Percentiles rank a stretch among this genome's conserved stretches.
phyloP scores from a whole-genome alignment of 2,113 vertebrate genomes.

The Suncus etruscus region DNA sequence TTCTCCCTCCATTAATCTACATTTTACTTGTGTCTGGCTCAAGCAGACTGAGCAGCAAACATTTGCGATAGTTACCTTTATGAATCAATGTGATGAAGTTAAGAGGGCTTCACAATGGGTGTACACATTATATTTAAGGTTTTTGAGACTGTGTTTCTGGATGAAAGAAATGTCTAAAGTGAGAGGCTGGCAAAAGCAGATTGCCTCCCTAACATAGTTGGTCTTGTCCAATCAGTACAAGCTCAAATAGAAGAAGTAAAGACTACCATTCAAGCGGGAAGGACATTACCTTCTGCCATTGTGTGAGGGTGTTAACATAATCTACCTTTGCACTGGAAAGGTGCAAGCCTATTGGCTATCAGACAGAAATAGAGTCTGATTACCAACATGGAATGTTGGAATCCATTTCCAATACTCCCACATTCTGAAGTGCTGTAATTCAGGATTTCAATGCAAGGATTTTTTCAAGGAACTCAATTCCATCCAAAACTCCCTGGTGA shows the following conservation, averaged over 20 bases:
- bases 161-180: not conserved
- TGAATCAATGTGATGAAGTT: not conserved
- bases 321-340: not conserved
- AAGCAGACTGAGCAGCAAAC: not conserved
- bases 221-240: not conserved
- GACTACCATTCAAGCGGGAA: not conserved
- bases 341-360: rapidly evolving
- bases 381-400: no score
- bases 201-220: not conserved
- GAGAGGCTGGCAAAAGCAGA: not conserved
- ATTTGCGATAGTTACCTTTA: not conserved
- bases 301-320: no score
- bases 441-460: no score
- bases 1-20: not conserved
- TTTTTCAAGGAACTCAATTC: no score
- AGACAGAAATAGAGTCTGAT: not conserved
- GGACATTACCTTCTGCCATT: no score
- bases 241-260: not conserved
- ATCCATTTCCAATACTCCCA: no score
- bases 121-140: not conserved
- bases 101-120: not conserved
- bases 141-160: not conserved
- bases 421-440: no score
- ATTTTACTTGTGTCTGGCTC: not conserved
- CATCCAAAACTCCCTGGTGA: no score